phyloP scores from a whole-genome alignment of 2,113 vertebrate species.

The Gyps fulvus region DNA sequence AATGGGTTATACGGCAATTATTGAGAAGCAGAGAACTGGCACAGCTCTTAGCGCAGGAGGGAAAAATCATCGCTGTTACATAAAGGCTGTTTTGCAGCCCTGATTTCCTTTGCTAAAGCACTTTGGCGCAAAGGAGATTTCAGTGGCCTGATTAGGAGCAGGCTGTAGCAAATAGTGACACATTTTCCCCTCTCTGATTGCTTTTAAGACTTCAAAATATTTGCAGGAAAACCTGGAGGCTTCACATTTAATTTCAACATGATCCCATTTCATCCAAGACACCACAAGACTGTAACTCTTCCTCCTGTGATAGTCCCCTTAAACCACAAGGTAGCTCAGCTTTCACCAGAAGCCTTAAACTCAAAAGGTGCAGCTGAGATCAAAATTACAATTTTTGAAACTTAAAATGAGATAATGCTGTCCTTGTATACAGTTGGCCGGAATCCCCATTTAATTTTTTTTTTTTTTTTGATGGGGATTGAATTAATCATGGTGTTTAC shows the following conservation, averaged over 20 bases:
- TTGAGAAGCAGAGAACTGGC: not conserved
- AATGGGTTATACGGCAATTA: not conserved
- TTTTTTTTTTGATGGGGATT: not conserved
- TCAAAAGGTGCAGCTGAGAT: not conserved
- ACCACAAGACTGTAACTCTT: not conserved
- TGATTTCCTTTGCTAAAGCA: not conserved
- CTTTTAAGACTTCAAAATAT: not conserved
- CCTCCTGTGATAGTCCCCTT: not conserved
- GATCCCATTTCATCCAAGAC: not conserved
- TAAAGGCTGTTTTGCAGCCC: conserved; percentile 38
- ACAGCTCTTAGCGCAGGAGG: not conserved
- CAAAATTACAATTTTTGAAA: not conserved
- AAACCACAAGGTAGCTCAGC: not conserved
- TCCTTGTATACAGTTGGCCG: not conserved
- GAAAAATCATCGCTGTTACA: not conserved
- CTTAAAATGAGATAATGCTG: not conserved
- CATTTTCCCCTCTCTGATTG: not conserved
- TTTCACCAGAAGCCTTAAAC: not conserved
- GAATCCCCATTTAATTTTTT: not conserved
- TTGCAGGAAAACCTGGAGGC: not conserved
- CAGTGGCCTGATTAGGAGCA: conserved; percentile 14
- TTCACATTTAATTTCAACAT: not conserved
- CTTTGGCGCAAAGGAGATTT: not conserved
- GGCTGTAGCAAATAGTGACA: not conserved
- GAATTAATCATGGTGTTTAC: not conserved